A percentile compares a stretch with the other conserved stretches of the same genome.
Conservation (phyloP, 2,888 invertebrate species). For the Pammene aurita region DNA sequence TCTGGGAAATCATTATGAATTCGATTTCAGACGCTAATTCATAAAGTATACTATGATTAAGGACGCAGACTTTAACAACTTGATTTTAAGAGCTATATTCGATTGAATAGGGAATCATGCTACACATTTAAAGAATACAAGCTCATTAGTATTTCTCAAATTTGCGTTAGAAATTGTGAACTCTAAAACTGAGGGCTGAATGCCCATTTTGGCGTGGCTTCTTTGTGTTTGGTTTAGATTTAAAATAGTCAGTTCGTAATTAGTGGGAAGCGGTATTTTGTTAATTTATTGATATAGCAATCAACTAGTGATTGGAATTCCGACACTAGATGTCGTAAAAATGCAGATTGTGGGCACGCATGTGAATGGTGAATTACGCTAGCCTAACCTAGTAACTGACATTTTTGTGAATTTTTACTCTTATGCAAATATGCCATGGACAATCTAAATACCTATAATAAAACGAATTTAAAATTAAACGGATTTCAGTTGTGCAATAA, state of each 20-base stretch:
- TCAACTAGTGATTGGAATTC: slow-evolving; percentile 52
- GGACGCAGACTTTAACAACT: background rate
- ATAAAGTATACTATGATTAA: slow-evolving; percentile 1
- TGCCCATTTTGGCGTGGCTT: slow-evolving; percentile 36
- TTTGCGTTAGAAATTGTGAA: background rate
- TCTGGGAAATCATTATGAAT: slow-evolving; percentile 48
- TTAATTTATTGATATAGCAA: slow-evolving; percentile 53
- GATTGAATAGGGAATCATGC: background rate
- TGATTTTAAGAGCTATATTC: slow-evolving; percentile 6
- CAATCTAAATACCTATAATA: background rate
- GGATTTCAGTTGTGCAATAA: too few species aligned
- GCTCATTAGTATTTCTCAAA: slow-evolving; percentile 19
- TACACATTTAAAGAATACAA: slow-evolving; percentile 15
- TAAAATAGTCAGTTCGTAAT: slow-evolving; percentile 46
- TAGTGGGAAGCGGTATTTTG: slow-evolving; percentile 50
- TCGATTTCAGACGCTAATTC: slow-evolving; percentile 35
- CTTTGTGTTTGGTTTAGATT: slow-evolving; percentile 5
- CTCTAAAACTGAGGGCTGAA: slow-evolving; percentile 13
- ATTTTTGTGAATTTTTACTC: slow-evolving; percentile 8
- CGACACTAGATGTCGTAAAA: slow-evolving; percentile 54
- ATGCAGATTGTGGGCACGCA: slow-evolving; percentile 53
- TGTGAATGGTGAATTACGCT: slow-evolving; percentile 53
- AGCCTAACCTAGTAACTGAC: slow-evolving; percentile 25
- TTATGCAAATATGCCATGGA: slow-evolving; percentile 6
- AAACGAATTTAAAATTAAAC: too few species aligned